Conservation (phyloP, 2,888 invertebrate genomes). For the Acanthococcus lagerstroemiae region DNA sequence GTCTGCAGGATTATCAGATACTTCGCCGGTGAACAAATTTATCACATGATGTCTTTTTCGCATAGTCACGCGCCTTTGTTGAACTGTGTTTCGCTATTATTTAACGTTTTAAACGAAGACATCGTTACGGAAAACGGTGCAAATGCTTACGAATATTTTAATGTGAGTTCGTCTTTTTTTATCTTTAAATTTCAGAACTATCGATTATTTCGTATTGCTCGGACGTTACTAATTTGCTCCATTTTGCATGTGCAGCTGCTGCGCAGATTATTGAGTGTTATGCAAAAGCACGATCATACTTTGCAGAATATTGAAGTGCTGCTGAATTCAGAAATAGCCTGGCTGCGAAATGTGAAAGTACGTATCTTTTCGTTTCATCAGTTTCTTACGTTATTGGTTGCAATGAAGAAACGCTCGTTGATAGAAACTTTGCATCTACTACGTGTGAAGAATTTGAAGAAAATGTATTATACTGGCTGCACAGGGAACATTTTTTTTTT, state of each 20-base stretch:
- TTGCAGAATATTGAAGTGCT: conserved; percentile 60
- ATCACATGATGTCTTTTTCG: conserved; percentile 48
- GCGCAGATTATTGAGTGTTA: conserved; percentile 58
- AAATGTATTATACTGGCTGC: no score
- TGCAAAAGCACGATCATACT: conserved; percentile 56
- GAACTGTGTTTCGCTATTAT: conserved; percentile 56
- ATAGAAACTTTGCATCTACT: no score
- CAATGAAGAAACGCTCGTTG: no score
- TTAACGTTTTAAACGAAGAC: conserved; percentile 54
- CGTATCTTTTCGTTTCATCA: neutral
- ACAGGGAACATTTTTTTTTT: no score
- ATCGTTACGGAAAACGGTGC: conserved; percentile 57
- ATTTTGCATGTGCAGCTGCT: conserved; percentile 47
- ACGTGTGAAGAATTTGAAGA: no score
- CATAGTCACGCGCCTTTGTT: conserved; percentile 46
- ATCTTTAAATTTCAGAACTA: no score
- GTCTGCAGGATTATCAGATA: conserved; percentile 44
- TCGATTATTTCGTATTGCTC: neutral
- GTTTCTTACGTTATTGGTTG: no score
- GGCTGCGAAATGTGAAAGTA: conserved; percentile 52
- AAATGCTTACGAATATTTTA: conserved; percentile 68
- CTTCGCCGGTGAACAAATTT: conserved; percentile 73
- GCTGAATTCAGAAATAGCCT: conserved; percentile 61
- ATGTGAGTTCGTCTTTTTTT: conserved; percentile 41
- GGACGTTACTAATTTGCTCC: neutral